Conservation (phyloP, 2,113 vertebrate species). For the Machaerirhynchus nigripectus region DNA sequence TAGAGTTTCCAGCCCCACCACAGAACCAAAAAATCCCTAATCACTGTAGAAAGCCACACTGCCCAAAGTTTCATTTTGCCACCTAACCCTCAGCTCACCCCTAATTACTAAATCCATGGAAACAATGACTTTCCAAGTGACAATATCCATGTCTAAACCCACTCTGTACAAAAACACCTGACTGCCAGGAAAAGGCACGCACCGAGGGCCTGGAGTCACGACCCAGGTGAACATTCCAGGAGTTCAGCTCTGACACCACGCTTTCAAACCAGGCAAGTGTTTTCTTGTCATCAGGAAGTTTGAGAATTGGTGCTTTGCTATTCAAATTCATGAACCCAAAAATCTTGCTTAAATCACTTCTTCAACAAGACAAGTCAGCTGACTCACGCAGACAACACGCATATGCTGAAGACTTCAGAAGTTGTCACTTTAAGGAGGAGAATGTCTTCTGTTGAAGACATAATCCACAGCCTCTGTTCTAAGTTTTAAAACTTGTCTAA, state of each 20-base stretch:
- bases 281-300: background rate
- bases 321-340: background rate
- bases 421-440: background rate
- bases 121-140: background rate
- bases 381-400: background rate
- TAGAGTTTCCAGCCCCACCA: background rate
- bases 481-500: background rate
- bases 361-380: background rate
- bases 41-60: background rate
- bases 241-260: background rate
- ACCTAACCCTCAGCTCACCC: background rate
- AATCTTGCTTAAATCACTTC: background rate
- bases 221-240: background rate
- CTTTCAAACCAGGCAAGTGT: rapidly evolving
- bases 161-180: background rate
- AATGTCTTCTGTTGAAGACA: background rate
- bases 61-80: background rate
- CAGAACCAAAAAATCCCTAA: rapidly evolving
- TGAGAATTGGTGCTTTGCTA: background rate
- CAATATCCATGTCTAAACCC: background rate
- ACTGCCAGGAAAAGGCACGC: background rate
- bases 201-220: background rate
- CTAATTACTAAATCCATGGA: background rate
- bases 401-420: background rate
- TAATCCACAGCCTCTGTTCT: background rate